These are phyloP conservation scores for Asarcornis scutulata DNA, from an alignment of 2,113 vertebrate species.

Conservation along the genomic window DNA sequence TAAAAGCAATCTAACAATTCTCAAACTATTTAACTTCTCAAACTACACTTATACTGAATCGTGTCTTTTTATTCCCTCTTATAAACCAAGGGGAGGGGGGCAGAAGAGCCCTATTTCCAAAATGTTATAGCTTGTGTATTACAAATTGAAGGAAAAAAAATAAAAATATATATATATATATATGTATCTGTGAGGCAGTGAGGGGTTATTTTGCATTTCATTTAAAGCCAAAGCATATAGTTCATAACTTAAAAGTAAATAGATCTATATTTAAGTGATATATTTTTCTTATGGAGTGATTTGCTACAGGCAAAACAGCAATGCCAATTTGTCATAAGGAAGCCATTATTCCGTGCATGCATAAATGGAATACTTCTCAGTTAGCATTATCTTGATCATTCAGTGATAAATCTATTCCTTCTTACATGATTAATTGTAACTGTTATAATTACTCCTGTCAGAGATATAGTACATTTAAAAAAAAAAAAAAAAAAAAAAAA, in stretches of 20 bases:
- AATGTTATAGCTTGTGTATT: constrained; percentile 28
- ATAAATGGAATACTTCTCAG: constrained; percentile 35
- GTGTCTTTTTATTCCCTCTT: constrained; percentile 23
- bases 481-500: background rate
- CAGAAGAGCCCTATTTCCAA: background rate
- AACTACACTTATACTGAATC: background rate
- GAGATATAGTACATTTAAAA: background rate
- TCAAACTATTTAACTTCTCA: constrained; percentile 13
- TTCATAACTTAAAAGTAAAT: constrained; percentile 47
- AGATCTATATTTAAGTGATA: constrained; percentile 41
- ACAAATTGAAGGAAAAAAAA: constrained; percentile 8
- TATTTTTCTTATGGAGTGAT: constrained; percentile 44
- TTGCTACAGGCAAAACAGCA: constrained; percentile 58
- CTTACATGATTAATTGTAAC: constrained; percentile 35
- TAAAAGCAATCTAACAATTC: constrained; percentile 31
- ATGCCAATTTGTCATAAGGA: constrained; percentile 55
- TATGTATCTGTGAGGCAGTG: background rate
- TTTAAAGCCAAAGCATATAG: constrained; percentile 38
- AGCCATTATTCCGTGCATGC: constrained; percentile 30
- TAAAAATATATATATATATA: background rate
- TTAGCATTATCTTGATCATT: constrained; percentile 57
- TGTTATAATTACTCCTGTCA: constrained; percentile 40
- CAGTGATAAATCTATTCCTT: constrained; percentile 54
- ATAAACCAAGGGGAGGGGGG: background rate
- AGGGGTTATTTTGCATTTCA: constrained; percentile 50